Conservation (phyloP, 2,888 invertebrate genomes). For the Pristionchus arcanus region DNA sequence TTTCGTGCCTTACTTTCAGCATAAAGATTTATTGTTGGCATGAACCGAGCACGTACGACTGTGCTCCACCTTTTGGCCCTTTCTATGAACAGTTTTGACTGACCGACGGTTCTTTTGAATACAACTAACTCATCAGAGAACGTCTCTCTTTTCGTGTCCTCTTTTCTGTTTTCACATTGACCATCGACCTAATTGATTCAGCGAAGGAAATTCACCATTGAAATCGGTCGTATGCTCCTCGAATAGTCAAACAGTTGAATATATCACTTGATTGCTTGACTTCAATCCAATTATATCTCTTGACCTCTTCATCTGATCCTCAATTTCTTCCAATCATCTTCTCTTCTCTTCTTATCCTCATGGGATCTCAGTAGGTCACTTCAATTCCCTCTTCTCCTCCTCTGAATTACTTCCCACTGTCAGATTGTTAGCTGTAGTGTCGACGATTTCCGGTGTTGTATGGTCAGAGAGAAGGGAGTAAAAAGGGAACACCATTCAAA, state of each 20-base stretch:
- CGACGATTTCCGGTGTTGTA: background rate
- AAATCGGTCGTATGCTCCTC: background rate
- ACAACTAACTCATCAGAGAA: no score
- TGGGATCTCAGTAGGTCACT: background rate
- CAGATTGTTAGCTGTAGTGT: background rate
- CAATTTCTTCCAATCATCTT: background rate
- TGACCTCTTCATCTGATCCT: background rate
- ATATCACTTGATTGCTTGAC: background rate
- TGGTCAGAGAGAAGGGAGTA: slow-evolving; percentile 10
- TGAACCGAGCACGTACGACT: no score
- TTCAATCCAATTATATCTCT: background rate
- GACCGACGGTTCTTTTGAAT: no score
- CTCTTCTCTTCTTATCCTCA: background rate
- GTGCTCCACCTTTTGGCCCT: no score
- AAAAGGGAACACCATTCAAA: slow-evolving; percentile 1
- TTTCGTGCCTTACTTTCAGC: no score
- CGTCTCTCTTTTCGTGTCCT: background rate
- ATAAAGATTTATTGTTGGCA: no score
- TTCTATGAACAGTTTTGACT: no score
- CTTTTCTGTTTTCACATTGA: background rate
- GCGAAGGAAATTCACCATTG: background rate
- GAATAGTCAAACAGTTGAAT: background rate
- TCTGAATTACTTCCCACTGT: background rate
- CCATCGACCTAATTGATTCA: background rate
- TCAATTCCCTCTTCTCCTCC: background rate